Evolutionary conservation across 1,140 invertebrate species (phyloP).

Genomic region (Drosophila subpulchrella): DNA sequence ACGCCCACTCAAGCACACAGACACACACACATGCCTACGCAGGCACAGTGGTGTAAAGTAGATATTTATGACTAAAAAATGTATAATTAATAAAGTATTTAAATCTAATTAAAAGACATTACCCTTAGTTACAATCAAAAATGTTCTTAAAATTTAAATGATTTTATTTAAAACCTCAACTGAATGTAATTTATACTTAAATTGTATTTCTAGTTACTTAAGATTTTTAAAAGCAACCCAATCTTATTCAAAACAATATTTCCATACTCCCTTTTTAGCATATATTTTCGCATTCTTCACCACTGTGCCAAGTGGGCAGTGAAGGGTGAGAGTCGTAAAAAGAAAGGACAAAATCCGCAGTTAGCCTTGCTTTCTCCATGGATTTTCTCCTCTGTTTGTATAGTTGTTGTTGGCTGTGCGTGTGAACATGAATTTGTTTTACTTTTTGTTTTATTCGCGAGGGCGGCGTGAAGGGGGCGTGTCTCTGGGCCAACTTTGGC

Average conservation of each 20-base stretch:
- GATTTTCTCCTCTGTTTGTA: conserved; percentile 28
- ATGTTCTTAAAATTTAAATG: no score
- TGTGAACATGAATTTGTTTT: conserved; percentile 48
- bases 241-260: no score
- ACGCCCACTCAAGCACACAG: conserved; percentile 19
- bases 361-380: conserved; percentile 16
- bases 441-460: background rate
- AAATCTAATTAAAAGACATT: no score
- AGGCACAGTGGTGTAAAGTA: conserved; percentile 9
- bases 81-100: no score
- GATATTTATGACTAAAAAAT: background rate
- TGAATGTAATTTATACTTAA: no score
- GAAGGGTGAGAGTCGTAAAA: conserved; percentile 8
- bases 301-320: conserved; percentile 12
- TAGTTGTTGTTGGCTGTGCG: conserved; percentile 6
- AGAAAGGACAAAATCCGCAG: conserved; percentile 16
- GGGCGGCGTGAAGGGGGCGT: background rate
- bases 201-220: no score
- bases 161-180: no score
- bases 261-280: no score
- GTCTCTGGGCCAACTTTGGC: conserved; percentile 17
- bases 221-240: no score
- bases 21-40: background rate
- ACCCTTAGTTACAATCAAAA: no score
- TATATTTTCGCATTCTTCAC: background rate